These are phyloP conservation scores for Erebia aethiops DNA, from an alignment of 2,888 invertebrate genomes.

Conservation along the genomic window DNA sequence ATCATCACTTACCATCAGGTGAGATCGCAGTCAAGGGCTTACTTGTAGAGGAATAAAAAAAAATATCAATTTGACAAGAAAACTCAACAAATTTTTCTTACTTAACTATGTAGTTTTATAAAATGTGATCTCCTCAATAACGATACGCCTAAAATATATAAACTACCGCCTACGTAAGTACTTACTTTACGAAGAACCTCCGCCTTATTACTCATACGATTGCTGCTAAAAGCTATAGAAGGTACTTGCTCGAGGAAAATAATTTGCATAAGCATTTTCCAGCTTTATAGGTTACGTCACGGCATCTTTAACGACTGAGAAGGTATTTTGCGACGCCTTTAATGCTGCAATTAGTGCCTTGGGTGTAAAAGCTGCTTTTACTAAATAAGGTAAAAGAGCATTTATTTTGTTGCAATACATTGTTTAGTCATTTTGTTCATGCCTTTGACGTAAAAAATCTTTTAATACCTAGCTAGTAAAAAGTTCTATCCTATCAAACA, in stretches of 20 bases:
- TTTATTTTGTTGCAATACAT: slow-evolving; percentile 6
- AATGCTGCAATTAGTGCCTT: slow-evolving; percentile 68
- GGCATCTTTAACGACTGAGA: slow-evolving; percentile 74
- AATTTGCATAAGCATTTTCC: slow-evolving; percentile 74
- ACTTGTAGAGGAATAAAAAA: too few species aligned
- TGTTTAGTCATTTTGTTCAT: not conserved
- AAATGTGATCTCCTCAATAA: too few species aligned
- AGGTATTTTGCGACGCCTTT: slow-evolving; percentile 72
- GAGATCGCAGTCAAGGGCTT: too few species aligned
- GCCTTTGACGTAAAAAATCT: not conserved
- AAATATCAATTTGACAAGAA: too few species aligned
- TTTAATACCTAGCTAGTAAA: not conserved
- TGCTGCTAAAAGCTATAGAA: slow-evolving; percentile 44
- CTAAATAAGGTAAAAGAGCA: slow-evolving; percentile 20
- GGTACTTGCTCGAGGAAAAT: slow-evolving; percentile 52
- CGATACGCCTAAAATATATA: not conserved
- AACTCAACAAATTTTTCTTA: too few species aligned
- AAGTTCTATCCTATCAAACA: too few species aligned
- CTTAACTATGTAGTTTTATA: too few species aligned
- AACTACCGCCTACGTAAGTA: not conserved
- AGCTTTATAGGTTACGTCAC: slow-evolving; percentile 72
- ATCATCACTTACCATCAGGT: too few species aligned
- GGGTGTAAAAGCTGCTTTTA: slow-evolving; percentile 55
- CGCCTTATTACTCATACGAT: slow-evolving; percentile 43
- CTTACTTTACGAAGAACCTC: not conserved